Evolutionary conservation across 2,888 invertebrate species (phyloP), one percentile per base, ranked within the genome.

Genomic region (Drosophila fulvimacula): DNA sequence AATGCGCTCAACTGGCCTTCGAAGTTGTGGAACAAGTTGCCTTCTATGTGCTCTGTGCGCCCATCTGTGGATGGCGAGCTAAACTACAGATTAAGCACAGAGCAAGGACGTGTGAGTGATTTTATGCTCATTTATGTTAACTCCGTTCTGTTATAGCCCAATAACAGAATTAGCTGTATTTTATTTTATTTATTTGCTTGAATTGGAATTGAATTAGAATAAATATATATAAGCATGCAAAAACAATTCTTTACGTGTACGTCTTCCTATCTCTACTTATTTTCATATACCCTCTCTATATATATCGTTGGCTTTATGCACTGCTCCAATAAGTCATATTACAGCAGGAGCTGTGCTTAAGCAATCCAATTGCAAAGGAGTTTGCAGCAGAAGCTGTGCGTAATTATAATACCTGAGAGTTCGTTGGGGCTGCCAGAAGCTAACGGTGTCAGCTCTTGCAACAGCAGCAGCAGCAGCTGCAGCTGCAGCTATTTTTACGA

Each of bases 401-500:
- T 73, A 69, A 78, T 76, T 78, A 78, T 73, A 65, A 69, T 53
- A 73, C 60, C 69, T 52, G 63, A 48, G 36, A 58, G 24, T 44
- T 59, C 41, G 44, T 62, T 59, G 58, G 36, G 58, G 39, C n/a
- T 44, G 36, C 42, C 44, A 64, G 48, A 36, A 59, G 66, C 69
- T 60, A 68, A 69, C 69, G 59, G 75, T 75, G 76, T 68, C 82
- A 69, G 69, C 62, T 68, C 49, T 53, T 52, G 69, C 65, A 61
- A 41, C 66, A 58, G 38, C 59, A 62, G 60, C 62, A 51, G 38
- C 65, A 51, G 32, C 62, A 5, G 27, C 3, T 56, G 69, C 69
- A 69, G 73, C 64, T 67, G 77, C 73, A 72, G 57, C 79, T 69
- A 64, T 75, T 81, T 81, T 82, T 75, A 81, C 81, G 83, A 81